Conservation (phyloP, 2,113 vertebrate species). For the Falco punctatus region DNA sequence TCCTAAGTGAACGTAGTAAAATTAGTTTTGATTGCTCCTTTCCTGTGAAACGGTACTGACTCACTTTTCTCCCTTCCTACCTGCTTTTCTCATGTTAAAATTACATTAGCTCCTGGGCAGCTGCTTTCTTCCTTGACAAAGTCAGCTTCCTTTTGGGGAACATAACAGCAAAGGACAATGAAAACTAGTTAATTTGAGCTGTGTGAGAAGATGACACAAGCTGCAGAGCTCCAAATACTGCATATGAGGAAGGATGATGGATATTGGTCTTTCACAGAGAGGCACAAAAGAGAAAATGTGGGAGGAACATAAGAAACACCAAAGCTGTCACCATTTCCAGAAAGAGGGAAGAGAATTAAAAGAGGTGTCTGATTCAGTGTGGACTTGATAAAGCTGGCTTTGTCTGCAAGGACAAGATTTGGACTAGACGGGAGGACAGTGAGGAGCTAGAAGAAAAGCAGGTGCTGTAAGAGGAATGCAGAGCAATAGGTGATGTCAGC, state of each 20-base stretch:
- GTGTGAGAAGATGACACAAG: not conserved
- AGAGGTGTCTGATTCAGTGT: not conserved
- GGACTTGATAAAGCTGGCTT: not conserved
- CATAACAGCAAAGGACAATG: not conserved
- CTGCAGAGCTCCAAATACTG: not conserved
- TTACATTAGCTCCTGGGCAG: not conserved
- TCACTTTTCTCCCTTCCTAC: not conserved
- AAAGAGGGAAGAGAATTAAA: not conserved
- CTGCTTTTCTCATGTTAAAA: not conserved
- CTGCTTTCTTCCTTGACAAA: not conserved
- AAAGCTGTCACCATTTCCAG: not conserved
- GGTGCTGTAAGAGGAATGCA: not conserved
- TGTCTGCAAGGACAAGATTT: not conserved
- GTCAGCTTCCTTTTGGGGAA: not conserved
- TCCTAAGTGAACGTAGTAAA: not conserved
- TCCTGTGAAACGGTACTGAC: not conserved
- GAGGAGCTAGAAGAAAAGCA: not conserved
- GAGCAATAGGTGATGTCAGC: not conserved
- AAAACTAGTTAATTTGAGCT: not conserved
- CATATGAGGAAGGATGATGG: not conserved
- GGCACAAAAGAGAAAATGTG: not conserved
- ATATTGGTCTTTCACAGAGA: not conserved
- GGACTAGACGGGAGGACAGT: not conserved
- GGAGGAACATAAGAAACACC: not conserved
- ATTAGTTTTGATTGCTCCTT: not conserved